Conservation (phyloP, 1,140 invertebrate species). For the Lasioglossum albipes region DNA sequence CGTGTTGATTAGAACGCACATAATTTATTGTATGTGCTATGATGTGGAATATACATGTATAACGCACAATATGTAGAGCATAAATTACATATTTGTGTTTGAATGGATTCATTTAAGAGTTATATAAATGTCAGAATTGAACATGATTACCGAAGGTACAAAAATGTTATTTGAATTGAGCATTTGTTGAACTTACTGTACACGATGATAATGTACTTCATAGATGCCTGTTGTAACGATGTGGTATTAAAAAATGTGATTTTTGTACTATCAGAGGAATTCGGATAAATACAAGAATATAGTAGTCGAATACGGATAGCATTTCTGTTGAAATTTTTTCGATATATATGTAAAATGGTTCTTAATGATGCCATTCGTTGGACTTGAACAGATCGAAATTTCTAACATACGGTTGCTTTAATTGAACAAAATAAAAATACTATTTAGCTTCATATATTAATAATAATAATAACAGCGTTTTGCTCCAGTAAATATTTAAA, state of each 20-base stretch:
- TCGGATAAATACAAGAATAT: conserved; percentile 1
- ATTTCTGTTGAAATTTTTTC: background rate
- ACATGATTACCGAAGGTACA: conserved; percentile 9
- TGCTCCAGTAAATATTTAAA: conserved; percentile 1
- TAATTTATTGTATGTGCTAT: conserved; percentile 55
- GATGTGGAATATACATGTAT: conserved; percentile 30
- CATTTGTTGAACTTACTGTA: conserved; percentile 19
- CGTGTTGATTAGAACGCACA: conserved; percentile 56
- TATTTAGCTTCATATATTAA: conserved; percentile 1
- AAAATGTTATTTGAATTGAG: conserved; percentile 12
- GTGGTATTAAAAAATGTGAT: conserved; percentile 23
- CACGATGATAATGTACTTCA: background rate
- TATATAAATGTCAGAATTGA: conserved; percentile 4
- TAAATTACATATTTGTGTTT: conserved; percentile 47
- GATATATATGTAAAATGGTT: background rate
- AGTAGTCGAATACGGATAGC: conserved; percentile 9
- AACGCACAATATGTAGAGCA: conserved; percentile 69
- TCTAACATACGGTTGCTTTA: background rate
- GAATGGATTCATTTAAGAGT: conserved; percentile 7
- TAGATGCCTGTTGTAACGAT: conserved; percentile 5
- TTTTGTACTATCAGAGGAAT: conserved; percentile 16
- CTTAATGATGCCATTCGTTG: background rate
- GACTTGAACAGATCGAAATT: background rate
- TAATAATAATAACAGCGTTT: background rate
- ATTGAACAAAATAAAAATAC: background rate